Evolutionary conservation across 2,113 vertebrate genomes (phyloP).

Genomic region (Pantherophis guttatus): DNA sequence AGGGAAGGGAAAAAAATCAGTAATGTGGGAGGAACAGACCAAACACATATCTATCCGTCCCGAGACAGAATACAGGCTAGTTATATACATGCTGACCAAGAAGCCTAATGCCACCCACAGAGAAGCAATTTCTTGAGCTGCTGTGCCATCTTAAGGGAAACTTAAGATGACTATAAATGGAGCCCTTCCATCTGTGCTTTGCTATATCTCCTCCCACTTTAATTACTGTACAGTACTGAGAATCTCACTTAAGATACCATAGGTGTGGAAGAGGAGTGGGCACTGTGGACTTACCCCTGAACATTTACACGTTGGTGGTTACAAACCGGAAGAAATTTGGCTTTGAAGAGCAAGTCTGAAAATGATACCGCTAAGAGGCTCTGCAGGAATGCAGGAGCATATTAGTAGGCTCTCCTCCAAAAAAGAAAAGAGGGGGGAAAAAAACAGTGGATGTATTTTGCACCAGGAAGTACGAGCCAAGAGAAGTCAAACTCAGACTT

Average conservation of each 20-base stretch:
- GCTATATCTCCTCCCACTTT: neutral
- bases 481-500: neutral
- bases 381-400: neutral
- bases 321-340: neutral
- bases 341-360: conserved; percentile 5
- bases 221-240: neutral
- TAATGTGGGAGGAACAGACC: conserved; percentile 16
- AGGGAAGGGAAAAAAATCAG: neutral
- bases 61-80: conserved; percentile 1
- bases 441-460: neutral
- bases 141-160: conserved; percentile 3
- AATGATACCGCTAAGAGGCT: neutral
- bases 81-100: neutral
- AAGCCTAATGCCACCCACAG: neutral
- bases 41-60: neutral
- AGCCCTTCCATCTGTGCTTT: neutral
- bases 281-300: neutral
- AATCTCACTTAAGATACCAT: conserved; percentile 6
- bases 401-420: neutral
- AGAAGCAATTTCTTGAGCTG: conserved; percentile 18
- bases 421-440: neutral
- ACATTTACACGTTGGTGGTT: neutral
- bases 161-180: neutral
- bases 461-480: neutral
- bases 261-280: neutral